Conservation (phyloP, 1,140 invertebrate genomes). For the Drosophila ironensis region DNA sequence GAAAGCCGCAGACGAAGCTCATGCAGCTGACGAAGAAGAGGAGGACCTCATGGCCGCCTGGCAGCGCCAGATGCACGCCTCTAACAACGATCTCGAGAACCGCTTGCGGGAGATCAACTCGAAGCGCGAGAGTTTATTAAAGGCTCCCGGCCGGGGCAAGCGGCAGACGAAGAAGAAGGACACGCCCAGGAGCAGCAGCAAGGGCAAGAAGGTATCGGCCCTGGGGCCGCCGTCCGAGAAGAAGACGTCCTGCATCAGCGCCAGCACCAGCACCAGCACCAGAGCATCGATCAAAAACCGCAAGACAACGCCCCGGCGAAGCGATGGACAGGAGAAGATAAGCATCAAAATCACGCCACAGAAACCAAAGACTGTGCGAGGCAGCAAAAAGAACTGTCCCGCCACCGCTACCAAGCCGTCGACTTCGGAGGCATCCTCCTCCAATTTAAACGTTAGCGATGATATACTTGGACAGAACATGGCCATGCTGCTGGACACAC, state of each 20-base stretch:
- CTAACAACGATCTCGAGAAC: constrained; percentile 53
- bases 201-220: constrained; percentile 9
- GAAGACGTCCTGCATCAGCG: background rate
- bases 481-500: constrained; percentile 62
- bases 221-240: constrained; percentile 13
- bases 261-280: constrained; percentile 6
- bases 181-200: constrained; percentile 6
- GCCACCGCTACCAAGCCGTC: no score
- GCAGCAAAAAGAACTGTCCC: background rate
- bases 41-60: constrained; percentile 57
- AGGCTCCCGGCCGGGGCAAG: background rate
- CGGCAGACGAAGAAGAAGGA: constrained; percentile 20
- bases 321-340: constrained; percentile 23
- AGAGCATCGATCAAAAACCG: background rate
- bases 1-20: no score
- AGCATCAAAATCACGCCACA: constrained; percentile 65
- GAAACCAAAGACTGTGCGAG: constrained; percentile 17
- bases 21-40: no score
- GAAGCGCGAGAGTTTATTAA: constrained; percentile 26
- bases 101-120: constrained; percentile 70
- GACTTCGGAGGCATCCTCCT: no score
- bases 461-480: no score
- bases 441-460: no score
- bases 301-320: background rate
- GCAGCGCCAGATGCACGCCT: constrained; percentile 52